Percentiles rank a stretch among this genome's conserved stretches.
These are phyloP conservation scores for Tenthredo livida DNA, from an alignment of 2,888 invertebrate species.

Conservation along the genomic window DNA sequence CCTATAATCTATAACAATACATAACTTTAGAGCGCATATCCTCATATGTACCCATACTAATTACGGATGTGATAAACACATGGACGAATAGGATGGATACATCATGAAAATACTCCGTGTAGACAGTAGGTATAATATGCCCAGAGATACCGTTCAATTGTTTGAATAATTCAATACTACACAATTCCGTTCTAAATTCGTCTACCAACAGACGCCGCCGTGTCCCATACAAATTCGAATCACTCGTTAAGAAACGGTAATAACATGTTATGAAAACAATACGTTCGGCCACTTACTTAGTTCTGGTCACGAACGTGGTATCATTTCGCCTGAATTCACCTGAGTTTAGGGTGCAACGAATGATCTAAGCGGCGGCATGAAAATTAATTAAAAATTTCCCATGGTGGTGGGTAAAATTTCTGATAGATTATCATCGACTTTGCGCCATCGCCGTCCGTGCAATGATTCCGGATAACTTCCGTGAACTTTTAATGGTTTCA, in stretches of 20 bases:
- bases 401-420: not conserved
- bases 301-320: not conserved
- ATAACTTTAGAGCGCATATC: not conserved
- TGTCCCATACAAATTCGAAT: not conserved
- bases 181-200: not conserved
- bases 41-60: not conserved
- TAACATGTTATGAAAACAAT: constrained; percentile 8
- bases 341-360: not conserved
- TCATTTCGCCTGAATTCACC: not conserved
- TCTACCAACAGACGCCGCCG: not conserved
- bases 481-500: not conserved
- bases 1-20: not conserved
- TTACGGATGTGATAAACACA: not conserved
- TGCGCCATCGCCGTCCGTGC: no score
- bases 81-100: not conserved
- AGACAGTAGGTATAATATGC: not conserved
- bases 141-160: constrained; percentile 4
- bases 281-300: not conserved
- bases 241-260: not conserved
- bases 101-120: not conserved
- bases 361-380: not conserved
- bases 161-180: constrained; percentile 4
- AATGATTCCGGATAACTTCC: not conserved
- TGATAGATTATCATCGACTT: not conserved
- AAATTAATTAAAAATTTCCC: not conserved